Base-by-base conservation (phyloP, 2,888 invertebrate genomes). In the Herminia tarsipennalis region DNA sequence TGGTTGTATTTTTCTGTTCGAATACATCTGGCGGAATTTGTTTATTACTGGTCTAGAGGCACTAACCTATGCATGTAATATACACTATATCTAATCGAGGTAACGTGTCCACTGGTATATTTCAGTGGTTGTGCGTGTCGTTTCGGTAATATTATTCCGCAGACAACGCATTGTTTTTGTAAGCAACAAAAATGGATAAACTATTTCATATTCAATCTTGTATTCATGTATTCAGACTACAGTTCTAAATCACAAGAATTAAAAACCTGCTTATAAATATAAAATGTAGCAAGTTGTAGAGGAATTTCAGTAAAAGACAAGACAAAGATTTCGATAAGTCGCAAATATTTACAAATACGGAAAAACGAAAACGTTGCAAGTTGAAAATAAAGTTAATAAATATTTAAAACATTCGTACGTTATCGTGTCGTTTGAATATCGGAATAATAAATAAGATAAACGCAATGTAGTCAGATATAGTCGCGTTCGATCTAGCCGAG, bases 401-500 rank as follows among this genome's bases (percentile, higher is more conserved):
- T 10, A 27, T 41, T 44, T 41, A 36, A 38, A 29, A 36, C 10
- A 27, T 41, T 44, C 39, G 34, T 22, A 18, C 33, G 39, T 42
- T 38, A 51, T 27, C 51, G 44, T 54, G 49, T 52, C 45, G 30
- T 38, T 60, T 36, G 43, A 47, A 60, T 54, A 65, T 48, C 13
- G 42, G 34, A 39, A 40, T 64, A 48, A 59, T 54, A 67, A 50
- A 53, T 46, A 45, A 51, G 50, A 38, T 46, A 52, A 20, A 42
- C 36, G 52, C 37, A 49, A 38, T 47, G 40, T 45, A 39, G 25
- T 43, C 28, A 57, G 47, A 54, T 53, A 61, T 40, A 60, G 34
- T 42, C 51, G 50, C 54, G 59, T 67, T 68, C 65, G 61, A 68
- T 70, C 52, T 66, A 63, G 67, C 50, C 59, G 57, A 64, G 50